Base-by-base conservation (phyloP, 1,140 invertebrate genomes). In the Rhopalosiphum maidis region DNA sequence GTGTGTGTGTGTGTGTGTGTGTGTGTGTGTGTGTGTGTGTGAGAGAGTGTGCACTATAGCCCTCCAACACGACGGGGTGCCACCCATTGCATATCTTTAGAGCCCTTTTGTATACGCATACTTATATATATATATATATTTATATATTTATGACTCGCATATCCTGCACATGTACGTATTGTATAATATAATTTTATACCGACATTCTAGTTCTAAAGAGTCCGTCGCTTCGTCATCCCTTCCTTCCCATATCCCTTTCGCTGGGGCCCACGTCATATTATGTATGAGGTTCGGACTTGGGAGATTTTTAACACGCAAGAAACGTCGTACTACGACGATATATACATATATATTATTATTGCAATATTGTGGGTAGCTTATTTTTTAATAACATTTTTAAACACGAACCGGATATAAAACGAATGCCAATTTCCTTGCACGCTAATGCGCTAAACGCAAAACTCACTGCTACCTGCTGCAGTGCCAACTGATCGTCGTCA, bases 1-100 rank as follows among this genome's bases (percentile, higher is more conserved):
- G 60, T 25, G 25, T 25, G 83, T 41, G 37, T 41, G 23, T 25
- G 83, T 25, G 37, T 8, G 37, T 37, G 77, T 83, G 11, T 23
- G n/a, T 54, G 87, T 35, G 68, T 30, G 68, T 35, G 77, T n/a
- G 21, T 23, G 77, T 8, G 35, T 83, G 21, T 41, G 18, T 25
- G 82, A 43, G 83, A 5, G 83, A 11, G 87, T 43, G 37, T 68
- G 89, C 55, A 68, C 54, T 41, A 18, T 90, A 83, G 90, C 90
- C 90, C 90, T 82, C 90, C 21, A 60, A n/a, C 90, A 77, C 90
- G 37, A 77, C 90, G 90, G 90, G 90, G 90, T 91, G 90, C 90
- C 60, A 51, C 90, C 90, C 90, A 83, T 91, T 83, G 90, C 90
- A 91, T 91, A 91, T 83, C 90, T 91, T 83, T 51, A 83, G 48